Base-by-base conservation (phyloP, 2,888 invertebrate genomes). In the Lasioglossum oenotherae region DNA sequence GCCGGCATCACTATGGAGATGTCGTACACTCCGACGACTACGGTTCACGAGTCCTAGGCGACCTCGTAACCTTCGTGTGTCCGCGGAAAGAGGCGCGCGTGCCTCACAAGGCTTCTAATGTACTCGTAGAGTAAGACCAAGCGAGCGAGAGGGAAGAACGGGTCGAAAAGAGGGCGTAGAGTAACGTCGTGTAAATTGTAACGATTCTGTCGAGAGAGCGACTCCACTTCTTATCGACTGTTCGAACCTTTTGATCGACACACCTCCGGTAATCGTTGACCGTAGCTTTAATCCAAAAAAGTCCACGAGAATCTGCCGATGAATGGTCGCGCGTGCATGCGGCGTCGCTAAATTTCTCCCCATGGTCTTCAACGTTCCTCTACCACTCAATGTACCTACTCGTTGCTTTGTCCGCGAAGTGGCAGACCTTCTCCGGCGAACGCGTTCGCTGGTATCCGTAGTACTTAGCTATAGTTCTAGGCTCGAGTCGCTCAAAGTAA, bases 1-100 rank as follows among this genome's bases (percentile, higher is more conserved):
- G 97, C 97, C 86, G 97, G 97, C 0, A 97, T 98, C 38, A 97
- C 97, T 86, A 97, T 97, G 96, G 98, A 98, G 94, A 97, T 97
- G 97, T 97, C 97, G 0, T 97, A 97, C 91, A 96, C 97, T 78
- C 95, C 95, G 67, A 84, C 88, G 57, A 93, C 91, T 35, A 81
- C 91, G 8, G 23, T 81, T 10, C 84, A 92, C 23, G 90, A 91
- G 46, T 92, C 92, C 23, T 93, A 93, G 89, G 60, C 76, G 80
- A 77, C 60, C 69, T 27, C 60, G 71, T 79, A 76, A 77, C 6
- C 4, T 67, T 31, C 74, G 67, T 31, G 31, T 67, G 67, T 23
- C 19, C 35, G 23, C 73, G 74, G 27, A 64, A 72, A 57, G 71
- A 78, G 80, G 85, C 80, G 78, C 64, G 53, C 44, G 38, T 64